Conservation (phyloP, 2,113 vertebrate genomes). For the Pseudopipra pipra region DNA sequence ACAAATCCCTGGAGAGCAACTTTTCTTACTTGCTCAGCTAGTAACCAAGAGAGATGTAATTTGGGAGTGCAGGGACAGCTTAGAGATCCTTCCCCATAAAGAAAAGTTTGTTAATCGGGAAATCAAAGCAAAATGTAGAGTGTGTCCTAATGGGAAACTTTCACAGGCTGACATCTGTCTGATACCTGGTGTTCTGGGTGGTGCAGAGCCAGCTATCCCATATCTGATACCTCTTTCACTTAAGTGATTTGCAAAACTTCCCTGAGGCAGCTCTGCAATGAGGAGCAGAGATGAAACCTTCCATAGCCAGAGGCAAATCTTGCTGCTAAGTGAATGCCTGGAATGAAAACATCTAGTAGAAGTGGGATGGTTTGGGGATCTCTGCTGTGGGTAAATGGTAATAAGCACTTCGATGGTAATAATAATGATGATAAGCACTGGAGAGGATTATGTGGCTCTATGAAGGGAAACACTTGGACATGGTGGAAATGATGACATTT, state of each 20-base stretch:
- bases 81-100: background rate
- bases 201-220: background rate
- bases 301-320: background rate
- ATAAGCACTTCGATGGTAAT: background rate
- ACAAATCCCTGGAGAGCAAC: background rate
- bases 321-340: background rate
- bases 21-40: background rate
- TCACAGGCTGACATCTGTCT: background rate
- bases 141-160: background rate
- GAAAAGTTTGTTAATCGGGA: background rate
- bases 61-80: background rate
- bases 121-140: background rate
- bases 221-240: background rate
- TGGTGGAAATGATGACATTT: background rate
- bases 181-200: background rate
- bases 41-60: background rate
- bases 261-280: background rate
- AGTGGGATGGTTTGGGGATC: background rate
- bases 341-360: background rate
- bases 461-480: background rate
- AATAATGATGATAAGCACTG: background rate
- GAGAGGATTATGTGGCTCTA: background rate
- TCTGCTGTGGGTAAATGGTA: background rate
- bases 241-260: background rate
- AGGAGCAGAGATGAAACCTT: slow-evolving; percentile 3